Base-by-base conservation (phyloP, 2,113 vertebrate genomes). In the Perccottus glenii region DNA sequence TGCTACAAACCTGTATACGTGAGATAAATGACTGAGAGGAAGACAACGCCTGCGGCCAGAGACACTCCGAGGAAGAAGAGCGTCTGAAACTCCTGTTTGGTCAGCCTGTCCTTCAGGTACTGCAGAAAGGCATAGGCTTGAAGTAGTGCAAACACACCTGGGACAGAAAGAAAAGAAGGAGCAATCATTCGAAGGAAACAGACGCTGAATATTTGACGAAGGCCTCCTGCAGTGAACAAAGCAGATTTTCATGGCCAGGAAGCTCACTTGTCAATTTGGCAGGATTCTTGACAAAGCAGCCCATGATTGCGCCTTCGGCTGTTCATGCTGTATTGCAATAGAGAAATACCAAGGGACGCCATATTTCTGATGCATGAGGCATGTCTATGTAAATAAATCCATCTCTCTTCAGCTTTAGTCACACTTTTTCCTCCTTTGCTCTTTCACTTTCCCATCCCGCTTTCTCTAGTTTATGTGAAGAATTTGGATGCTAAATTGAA, bases 111-210 rank as follows among this genome's bases (percentile, higher is more conserved):
- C 91, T 95, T 94, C 85, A 98, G 88, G 88, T 96, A 98, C 83
- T 98, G 95, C 80, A 98, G 91, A 86, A 98, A 97, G 0, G 96
- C 96, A 36, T 98, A 98, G 0, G 94, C 96, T 90, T 98, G 96
- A 57, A 98, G 91, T 60, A 98, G 91, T 6, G 95, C 96, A 90
- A 98, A 98, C 58, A 98, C 96, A 92, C 96, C 96, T 98, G 83
- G 71, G 61, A 75, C 47, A 81, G 53, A 44, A 15, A 70, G 40
- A 73, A 69, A 63, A 33, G 45, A 70, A 61, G 68, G 60, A 73
- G 50, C 35, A 74, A 75, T 77, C 67, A 69, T 2, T 63, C 52
- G 45, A 59, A 12, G 27, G 12, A 69, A 79, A 46, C 49, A 35
- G 10, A 0, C 19, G 10, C 33, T 55, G 77, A 76, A 77, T 78